A percentile compares a stretch with the other conserved stretches of the same genome.
phyloP scores from a whole-genome alignment of 1,140 invertebrate genomes.

The Drosophila pallidifrons region DNA sequence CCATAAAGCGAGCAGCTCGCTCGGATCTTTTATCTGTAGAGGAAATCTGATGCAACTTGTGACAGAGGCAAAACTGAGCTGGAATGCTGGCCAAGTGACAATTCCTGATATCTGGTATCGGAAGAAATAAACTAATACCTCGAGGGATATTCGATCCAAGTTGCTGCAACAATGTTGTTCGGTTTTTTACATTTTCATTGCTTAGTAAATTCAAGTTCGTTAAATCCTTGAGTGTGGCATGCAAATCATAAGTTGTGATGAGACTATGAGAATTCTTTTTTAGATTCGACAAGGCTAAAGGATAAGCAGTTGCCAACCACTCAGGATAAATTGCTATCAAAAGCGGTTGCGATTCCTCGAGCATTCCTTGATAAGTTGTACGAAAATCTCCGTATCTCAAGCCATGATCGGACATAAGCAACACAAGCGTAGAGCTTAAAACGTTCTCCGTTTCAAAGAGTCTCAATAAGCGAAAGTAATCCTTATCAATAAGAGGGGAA shows the following conservation, averaged over 20 bases:
- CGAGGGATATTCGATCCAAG: conserved; percentile 60
- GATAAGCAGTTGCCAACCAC: conserved; percentile 88
- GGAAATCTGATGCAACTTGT: conserved; percentile 13
- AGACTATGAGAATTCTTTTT: conserved; percentile 89
- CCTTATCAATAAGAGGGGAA: conserved; percentile 18
- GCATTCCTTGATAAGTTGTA: conserved; percentile 90
- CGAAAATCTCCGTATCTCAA: conserved; percentile 90
- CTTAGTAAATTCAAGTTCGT: conserved; percentile 84
- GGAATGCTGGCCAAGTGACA: conserved; percentile 23
- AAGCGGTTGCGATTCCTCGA: conserved; percentile 95
- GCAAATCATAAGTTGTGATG: conserved; percentile 92
- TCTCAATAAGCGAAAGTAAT: conserved; percentile 35
- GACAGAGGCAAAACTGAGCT: conserved; percentile 42
- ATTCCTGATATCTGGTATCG: conserved; percentile 86
- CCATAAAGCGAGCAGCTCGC: conserved; percentile 36
- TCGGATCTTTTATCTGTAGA: not conserved
- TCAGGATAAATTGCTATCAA: conserved; percentile 91
- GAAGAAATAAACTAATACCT: conserved; percentile 91
- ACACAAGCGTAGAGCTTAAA: conserved; percentile 89
- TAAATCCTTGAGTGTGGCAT: conserved; percentile 88
- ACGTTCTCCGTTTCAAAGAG: conserved; percentile 70
- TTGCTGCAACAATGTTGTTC: conserved; percentile 17
- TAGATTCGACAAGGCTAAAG: conserved; percentile 88
- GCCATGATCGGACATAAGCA: conserved; percentile 96
- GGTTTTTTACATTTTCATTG: conserved; percentile 42